Conservation (phyloP, 1,140 invertebrate species). For the Akabosia matsudoensis region DNA sequence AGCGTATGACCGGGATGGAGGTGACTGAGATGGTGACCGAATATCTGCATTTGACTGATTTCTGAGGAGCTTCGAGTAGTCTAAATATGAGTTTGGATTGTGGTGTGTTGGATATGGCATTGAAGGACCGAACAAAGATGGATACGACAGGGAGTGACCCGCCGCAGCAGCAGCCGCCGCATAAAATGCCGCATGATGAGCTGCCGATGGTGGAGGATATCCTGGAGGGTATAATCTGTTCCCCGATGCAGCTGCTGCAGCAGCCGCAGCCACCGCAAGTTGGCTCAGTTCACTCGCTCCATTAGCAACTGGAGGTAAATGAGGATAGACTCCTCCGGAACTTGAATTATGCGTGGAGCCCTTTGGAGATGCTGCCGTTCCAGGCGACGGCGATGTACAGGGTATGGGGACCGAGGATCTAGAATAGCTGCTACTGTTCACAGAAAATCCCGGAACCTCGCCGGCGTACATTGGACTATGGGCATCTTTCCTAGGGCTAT, state of each 20-base stretch:
- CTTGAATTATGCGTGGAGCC: neutral
- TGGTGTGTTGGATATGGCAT: slow-evolving; percentile 28
- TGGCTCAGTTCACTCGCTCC: neutral
- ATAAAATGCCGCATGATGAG: slow-evolving; percentile 30
- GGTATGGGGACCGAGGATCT: slow-evolving; percentile 43
- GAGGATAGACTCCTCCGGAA: neutral
- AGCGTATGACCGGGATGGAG: slow-evolving; percentile 30
- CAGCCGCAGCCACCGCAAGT: slow-evolving; percentile 4
- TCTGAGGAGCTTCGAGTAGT: slow-evolving; percentile 42
- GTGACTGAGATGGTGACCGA: slow-evolving; percentile 25
- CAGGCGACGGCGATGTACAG: slow-evolving; percentile 41
- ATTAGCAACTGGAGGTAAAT: neutral
- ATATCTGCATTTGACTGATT: neutral
- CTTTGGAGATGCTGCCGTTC: slow-evolving; percentile 41
- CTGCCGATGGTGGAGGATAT: slow-evolving; percentile 22
- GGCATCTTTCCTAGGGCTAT: slow-evolving; percentile 42
- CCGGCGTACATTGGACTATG: slow-evolving; percentile 38
- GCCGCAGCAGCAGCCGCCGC: slow-evolving; percentile 41
- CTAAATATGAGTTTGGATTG: slow-evolving; percentile 40
- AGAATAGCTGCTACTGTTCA: slow-evolving; percentile 30
- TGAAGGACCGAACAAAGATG: slow-evolving; percentile 21
- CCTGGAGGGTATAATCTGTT: slow-evolving; percentile 27
- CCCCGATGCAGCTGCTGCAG: neutral
- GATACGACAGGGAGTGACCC: slow-evolving; percentile 40
- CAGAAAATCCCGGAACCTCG: slow-evolving; percentile 16